Evolutionary conservation across 1,140 invertebrate species (phyloP).

Genomic region (Oedothorax gibbosus): DNA sequence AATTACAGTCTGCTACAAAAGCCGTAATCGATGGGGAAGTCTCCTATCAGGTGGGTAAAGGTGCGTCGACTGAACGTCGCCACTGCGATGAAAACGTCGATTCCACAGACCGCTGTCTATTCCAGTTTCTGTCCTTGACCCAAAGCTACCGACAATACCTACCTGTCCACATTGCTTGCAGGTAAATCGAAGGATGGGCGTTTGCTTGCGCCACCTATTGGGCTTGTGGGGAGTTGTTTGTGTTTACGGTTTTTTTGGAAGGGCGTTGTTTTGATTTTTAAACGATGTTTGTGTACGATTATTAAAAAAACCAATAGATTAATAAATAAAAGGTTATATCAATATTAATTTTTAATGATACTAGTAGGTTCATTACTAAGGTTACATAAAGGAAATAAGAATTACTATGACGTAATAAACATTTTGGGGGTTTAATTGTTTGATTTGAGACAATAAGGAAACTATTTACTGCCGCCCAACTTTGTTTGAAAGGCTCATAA

Average conservation of each 20-base stretch:
- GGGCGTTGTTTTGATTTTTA: neutral
- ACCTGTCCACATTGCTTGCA: slow-evolving; percentile 34
- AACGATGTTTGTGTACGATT: too few relatives aligned
- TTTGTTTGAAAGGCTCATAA: too few relatives aligned
- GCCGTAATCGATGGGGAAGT: slow-evolving; percentile 43
- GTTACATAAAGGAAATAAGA: too few relatives aligned
- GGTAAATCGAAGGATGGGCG: neutral
- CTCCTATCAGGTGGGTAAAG: slow-evolving; percentile 36
- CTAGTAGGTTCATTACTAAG: too few relatives aligned
- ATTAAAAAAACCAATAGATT: too few relatives aligned
- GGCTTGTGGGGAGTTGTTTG: neutral
- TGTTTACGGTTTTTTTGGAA: too few relatives aligned
- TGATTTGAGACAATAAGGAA: too few relatives aligned
- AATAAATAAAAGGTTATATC: too few relatives aligned
- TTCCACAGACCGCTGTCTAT: slow-evolving; percentile 54
- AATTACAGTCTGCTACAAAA: slow-evolving; percentile 3
- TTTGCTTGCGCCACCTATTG: slow-evolving; percentile 15
- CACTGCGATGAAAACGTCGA: slow-evolving; percentile 51
- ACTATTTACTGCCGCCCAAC: too few relatives aligned
- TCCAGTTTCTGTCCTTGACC: slow-evolving; percentile 60
- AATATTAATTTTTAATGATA: too few relatives aligned
- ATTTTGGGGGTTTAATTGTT: too few relatives aligned
- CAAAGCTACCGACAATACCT: slow-evolving; percentile 36
- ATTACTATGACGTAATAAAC: too few relatives aligned
- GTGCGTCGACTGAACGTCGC: slow-evolving; percentile 51